These are phyloP conservation scores for Moxostoma hubbsi DNA, from an alignment of 2,797 vertebrate genomes.

Conservation along the genomic window DNA sequence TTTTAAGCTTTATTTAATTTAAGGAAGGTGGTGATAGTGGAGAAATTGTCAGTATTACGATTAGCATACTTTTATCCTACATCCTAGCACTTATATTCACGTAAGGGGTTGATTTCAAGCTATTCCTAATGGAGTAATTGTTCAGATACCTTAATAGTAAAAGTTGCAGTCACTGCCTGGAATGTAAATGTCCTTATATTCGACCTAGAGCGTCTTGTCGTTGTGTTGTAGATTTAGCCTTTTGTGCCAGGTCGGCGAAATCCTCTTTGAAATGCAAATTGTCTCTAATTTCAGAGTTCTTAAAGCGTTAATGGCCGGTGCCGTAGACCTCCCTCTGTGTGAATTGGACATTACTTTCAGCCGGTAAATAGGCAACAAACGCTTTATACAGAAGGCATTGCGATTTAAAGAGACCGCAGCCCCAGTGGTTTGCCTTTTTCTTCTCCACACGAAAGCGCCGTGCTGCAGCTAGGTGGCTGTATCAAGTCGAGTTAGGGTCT, in stretches of 20 bases:
- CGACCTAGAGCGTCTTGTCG: constrained; percentile 5
- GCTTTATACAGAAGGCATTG: constrained; percentile 75
- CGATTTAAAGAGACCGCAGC: constrained; percentile 79
- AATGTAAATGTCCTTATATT: background rate
- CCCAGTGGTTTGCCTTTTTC: constrained; percentile 42
- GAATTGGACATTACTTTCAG: constrained; percentile 77
- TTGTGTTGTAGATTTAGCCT: constrained; percentile 43
- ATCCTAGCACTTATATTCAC: too few species aligned
- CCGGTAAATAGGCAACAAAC: constrained; percentile 76
- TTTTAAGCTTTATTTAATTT: background rate
- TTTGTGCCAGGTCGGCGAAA: constrained; percentile 68
- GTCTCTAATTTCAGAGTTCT: constrained; percentile 61
- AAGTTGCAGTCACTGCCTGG: background rate
- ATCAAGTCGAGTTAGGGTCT: constrained; percentile 58
- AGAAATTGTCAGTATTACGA: background rate
- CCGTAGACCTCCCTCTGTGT: constrained; percentile 73
- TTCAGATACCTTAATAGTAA: too few species aligned
- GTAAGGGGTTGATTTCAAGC: too few species aligned
- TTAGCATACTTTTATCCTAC: too few species aligned
- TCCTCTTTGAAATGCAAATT: constrained; percentile 75
- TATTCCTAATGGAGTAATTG: too few species aligned
- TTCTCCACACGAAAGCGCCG: constrained; percentile 20
- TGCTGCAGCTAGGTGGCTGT: constrained; percentile 63
- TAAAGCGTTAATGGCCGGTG: constrained; percentile 53
- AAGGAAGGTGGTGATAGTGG: background rate